Conservation (phyloP, 35 echinoderm and acorn worm species). For the Apostichopus californicus region DNA sequence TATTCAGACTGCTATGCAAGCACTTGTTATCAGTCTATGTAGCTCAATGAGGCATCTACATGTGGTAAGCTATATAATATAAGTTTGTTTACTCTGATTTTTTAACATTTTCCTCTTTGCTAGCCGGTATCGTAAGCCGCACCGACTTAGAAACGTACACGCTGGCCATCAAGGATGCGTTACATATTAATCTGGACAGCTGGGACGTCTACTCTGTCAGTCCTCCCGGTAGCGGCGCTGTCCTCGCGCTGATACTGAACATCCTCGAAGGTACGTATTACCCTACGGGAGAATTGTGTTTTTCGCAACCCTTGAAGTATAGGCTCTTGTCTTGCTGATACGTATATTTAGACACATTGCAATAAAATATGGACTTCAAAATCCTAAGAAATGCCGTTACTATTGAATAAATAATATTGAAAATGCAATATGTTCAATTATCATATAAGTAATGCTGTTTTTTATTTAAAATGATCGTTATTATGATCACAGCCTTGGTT, state of each 20-base stretch:
- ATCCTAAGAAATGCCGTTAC: background rate
- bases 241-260: conserved; percentile 15
- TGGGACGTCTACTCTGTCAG: background rate
- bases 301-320: background rate
- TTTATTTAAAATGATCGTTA: too few species aligned
- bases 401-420: background rate
- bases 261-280: conserved; percentile 30
- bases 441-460: background rate
- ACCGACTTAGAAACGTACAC: background rate
- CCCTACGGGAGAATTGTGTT: background rate
- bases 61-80: background rate
- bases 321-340: background rate
- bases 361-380: background rate
- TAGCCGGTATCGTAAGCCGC: conserved; percentile 2
- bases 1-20: background rate
- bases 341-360: background rate
- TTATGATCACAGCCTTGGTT: too few species aligned
- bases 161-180: background rate
- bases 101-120: background rate
- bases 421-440: background rate
- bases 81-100: background rate
- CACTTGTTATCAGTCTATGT: background rate
- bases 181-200: conserved; percentile 29
- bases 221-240: conserved; percentile 19
- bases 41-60: background rate